Evolutionary conservation across 2,888 invertebrate genomes (phyloP), one percentile per base, ranked within the genome.

Genomic region (Erebia aethiops): DNA sequence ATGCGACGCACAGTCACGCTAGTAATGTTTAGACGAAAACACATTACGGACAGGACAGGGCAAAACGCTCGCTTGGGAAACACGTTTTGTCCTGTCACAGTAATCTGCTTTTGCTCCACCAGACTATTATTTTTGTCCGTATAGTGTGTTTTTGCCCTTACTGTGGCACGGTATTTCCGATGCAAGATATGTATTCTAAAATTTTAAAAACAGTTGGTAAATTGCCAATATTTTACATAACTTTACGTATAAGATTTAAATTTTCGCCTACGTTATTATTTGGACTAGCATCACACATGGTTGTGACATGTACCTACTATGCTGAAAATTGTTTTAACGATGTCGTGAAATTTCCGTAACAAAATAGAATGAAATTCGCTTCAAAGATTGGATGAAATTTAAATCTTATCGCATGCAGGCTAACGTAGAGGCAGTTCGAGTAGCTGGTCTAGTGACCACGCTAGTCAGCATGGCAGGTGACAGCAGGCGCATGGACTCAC

Each of bases 401-500:
- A 90, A 90, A 90, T 92, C 89, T 92, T 92, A 91, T 88, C 84
- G 92, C 92, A 91, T 93, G 91, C 92, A 94, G 92, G 96, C 97
- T 81, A 97, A 97, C 92, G 96, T 97, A 87, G 97, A 97, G 88
- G 97, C 97, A 82, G 97, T 97, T 74, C 94, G 97, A 81, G 97
- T 97, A 83, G 96, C 97, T 75, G 96, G 96, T 77, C 94, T 97
- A 84, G 96, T 97, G 84, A 97, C 97, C 80, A 97, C 97, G 79
- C 95, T 97, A 88, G 97, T 97, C 87, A 96, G 96, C 92, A 96
- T 97, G 84, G 96, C 96, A 73, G 96, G 96, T 63, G 95, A 95
- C 94, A 87, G 87, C 88, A 83, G 89, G 81, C 88, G 94, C 80
- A 91, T 93, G 94, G 90, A 92, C 81, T 87, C 90, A 69, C 86